phyloP scores from a whole-genome alignment of 2,113 vertebrate genomes.

The Miniopterus natalensis region DNA sequence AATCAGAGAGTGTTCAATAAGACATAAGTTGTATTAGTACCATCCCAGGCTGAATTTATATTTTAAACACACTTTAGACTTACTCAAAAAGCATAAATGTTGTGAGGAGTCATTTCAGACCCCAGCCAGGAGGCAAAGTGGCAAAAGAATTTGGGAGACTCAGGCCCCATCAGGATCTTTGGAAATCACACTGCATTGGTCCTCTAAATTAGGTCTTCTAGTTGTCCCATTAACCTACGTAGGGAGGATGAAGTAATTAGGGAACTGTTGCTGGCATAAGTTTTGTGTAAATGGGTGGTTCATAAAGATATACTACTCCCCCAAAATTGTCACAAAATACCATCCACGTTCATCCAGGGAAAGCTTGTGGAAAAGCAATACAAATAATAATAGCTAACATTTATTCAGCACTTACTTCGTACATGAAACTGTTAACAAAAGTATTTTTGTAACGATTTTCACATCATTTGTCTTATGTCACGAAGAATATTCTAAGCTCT shows the following conservation, averaged over 20 bases:
- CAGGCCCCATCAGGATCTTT: neutral
- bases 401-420: neutral
- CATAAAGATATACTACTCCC: neutral
- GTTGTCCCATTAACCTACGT: neutral
- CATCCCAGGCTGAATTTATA: neutral
- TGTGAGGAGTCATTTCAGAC: neutral
- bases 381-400: neutral
- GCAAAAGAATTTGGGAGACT: neutral
- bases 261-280: neutral
- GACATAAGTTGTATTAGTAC: neutral
- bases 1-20: neutral
- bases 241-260: neutral
- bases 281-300: neutral
- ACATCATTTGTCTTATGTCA: constrained; percentile 6
- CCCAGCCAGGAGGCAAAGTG: neutral
- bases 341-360: neutral
- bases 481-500: neutral
- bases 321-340: neutral
- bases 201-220: neutral
- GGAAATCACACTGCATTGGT: neutral
- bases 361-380: neutral
- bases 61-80: constrained; percentile 1
- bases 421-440: neutral
- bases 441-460: neutral
- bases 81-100: constrained; percentile 7